Percentiles rank a stretch among this genome's conserved stretches.
Conservation (phyloP, 1,140 invertebrate genomes). For the Heliconius hermathena region DNA sequence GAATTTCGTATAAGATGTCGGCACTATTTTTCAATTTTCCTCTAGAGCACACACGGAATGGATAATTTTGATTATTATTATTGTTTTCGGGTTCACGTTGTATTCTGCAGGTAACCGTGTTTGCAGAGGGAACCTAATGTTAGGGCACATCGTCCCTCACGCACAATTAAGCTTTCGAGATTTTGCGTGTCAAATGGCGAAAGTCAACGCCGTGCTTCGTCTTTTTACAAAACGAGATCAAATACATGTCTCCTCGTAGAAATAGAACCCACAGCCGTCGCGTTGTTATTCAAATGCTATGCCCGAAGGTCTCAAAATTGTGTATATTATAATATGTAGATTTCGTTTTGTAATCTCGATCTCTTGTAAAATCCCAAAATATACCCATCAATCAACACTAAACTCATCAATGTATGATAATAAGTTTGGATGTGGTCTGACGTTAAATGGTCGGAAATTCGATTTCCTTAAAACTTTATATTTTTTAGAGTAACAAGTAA, state of each 20-base stretch:
- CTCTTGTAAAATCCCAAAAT: too few relatives aligned
- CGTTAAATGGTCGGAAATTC: too few relatives aligned
- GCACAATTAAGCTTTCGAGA: neutral
- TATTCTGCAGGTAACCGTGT: neutral
- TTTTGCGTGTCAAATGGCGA: neutral
- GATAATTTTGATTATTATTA: slow-evolving; percentile 39
- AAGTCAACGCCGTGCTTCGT: neutral
- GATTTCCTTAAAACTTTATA: too few relatives aligned
- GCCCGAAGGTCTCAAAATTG: neutral
- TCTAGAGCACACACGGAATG: slow-evolving; percentile 44
- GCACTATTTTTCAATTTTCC: slow-evolving; percentile 54
- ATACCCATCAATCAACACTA: too few relatives aligned
- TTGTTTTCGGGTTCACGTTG: neutral
- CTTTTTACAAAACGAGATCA: neutral
- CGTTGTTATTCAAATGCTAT: neutral
- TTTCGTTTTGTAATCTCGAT: too few relatives aligned
- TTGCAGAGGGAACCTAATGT: neutral
- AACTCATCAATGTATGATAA: too few relatives aligned
- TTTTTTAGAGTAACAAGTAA: too few relatives aligned
- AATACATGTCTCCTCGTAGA: neutral
- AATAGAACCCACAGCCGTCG: neutral
- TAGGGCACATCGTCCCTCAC: neutral
- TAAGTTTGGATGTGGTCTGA: too few relatives aligned
- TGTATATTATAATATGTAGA: too few relatives aligned
- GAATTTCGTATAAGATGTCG: slow-evolving; percentile 46